Conservation (phyloP, 2,113 vertebrate species). For the Stegostoma tigrinum region DNA sequence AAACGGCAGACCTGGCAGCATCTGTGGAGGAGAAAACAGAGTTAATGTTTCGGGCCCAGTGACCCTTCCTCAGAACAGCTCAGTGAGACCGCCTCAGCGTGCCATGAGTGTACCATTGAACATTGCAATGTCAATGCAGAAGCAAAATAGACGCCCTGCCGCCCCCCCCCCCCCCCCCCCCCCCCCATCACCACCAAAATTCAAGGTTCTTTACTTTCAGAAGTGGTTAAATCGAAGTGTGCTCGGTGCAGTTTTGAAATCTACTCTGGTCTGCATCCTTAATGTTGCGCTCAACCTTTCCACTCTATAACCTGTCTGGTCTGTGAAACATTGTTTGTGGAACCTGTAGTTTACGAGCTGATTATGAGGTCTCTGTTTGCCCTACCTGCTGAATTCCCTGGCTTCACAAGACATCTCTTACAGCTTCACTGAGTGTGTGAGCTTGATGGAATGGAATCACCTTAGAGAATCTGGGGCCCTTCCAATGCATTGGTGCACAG, state of each 20-base stretch:
- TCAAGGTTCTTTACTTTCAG: neutral
- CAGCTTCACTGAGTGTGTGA: neutral
- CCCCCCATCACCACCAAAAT: no score
- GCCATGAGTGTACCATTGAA: neutral
- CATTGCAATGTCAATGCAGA: neutral
- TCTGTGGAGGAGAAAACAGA: no score
- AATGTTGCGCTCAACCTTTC: no score
- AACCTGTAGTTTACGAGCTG: neutral
- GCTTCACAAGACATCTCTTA: neutral
- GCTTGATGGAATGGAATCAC: neutral
- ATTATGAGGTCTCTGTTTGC: neutral
- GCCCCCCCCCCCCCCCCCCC: no score
- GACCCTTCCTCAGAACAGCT: no score
- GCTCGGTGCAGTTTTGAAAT: neutral
- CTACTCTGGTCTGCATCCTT: no score
- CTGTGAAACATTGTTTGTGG: neutral
- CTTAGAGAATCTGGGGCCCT: neutral
- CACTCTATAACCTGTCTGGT: neutral
- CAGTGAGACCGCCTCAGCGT: neutral
- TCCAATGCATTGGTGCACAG: neutral
- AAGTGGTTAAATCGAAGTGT: neutral
- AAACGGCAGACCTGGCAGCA: no score
- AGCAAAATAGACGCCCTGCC: neutral
- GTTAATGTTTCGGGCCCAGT: no score
- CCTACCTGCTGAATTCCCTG: neutral